phyloP scores from a whole-genome alignment of 2,888 invertebrate genomes.

The Augochlorella aurata region DNA sequence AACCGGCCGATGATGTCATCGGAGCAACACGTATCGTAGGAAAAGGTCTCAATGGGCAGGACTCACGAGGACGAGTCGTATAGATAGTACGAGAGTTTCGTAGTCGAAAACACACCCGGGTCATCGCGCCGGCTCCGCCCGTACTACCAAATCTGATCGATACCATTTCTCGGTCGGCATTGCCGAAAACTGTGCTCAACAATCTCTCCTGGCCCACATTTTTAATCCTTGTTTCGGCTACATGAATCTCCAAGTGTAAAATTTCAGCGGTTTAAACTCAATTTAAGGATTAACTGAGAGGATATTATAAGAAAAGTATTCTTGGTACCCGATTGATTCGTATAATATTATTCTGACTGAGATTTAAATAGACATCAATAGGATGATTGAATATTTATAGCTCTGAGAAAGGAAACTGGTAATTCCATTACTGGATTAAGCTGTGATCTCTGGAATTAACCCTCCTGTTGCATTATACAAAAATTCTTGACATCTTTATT shows the following conservation, averaged over 20 bases:
- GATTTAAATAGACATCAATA: not conserved
- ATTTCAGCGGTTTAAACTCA: no score
- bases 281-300: no score
- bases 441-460: not conserved
- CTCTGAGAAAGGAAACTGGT: not conserved
- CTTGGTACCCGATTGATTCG: not conserved
- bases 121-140: constrained; percentile 58
- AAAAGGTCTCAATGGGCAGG: constrained; percentile 50
- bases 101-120: constrained; percentile 37
- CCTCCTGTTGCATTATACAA: not conserved
- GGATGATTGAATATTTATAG: not conserved
- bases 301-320: not conserved
- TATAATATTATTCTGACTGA: not conserved
- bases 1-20: constrained; percentile 32
- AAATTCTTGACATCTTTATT: not conserved
- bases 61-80: constrained; percentile 11
- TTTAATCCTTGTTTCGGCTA: not conserved
- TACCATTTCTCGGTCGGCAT: constrained; percentile 30
- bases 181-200: constrained; percentile 5
- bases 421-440: not conserved
- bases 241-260: not conserved
- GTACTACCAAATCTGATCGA: constrained; percentile 39
- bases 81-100: constrained; percentile 23
- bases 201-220: not conserved
- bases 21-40: constrained; percentile 51